Base-by-base conservation (phyloP, 2,113 vertebrate species). In the Echinops telfairi region DNA sequence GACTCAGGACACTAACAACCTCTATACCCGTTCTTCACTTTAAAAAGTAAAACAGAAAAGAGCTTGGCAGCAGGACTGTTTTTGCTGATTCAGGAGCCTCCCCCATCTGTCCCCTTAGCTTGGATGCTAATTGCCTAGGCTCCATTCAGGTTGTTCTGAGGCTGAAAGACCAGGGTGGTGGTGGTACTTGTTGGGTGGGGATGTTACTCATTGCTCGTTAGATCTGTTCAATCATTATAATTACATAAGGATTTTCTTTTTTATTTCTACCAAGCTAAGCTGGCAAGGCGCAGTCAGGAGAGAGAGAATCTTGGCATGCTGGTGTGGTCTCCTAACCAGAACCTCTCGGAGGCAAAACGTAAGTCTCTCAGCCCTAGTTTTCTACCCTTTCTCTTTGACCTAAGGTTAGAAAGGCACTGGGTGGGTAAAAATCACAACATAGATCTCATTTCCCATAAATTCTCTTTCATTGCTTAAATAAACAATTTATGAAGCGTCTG, bases 291-390 rank as follows among this genome's bases (percentile, higher is more conserved):
- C 15, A 98, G 98, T 97, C 99, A 99, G 85, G 98, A 99, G 96
- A 98, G 99, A 80, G 99, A 99, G 76, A 99, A 99, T 96, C 98
- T 99, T 0, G 99, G 99, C 82, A 99, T 99, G 99, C 95, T 99
- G 97, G 99, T 99, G 77, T 99, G 99, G 99, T 99, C 99, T 43
- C 99, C 99, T 64, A 99, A 99, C 97, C 98, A 98, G 95, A 98
- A 98, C 93, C 97, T 99, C 47, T 98, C 99, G 71, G 99, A 99
- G 97, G 98, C 98, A 94, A 99, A 99, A 98, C 84, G 99, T 99
- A 98, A 99, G 99, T 99, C 27, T 89, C 23, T 16, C 23, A 84
- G 3, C 33, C 25, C 96, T 64, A 64, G 71, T 64, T 92, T 47
- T 23, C 47, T n/a, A n/a, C 78, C 71, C 94, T 89, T 53, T n/a